phyloP scores from a whole-genome alignment of 2,797 vertebrate genomes.

The Bradypodion pumilum region DNA sequence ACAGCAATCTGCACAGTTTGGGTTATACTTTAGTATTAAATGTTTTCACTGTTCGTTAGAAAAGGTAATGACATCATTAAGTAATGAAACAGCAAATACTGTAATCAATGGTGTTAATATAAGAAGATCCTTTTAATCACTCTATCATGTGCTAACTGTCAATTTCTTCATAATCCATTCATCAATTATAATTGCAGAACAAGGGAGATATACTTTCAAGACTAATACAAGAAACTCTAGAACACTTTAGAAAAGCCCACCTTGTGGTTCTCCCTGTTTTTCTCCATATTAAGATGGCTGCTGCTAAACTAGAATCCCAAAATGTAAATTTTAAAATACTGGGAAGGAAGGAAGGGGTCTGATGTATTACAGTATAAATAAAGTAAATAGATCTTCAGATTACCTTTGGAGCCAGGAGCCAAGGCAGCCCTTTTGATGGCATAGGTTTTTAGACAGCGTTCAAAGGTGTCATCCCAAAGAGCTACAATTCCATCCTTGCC shows the following conservation, averaged over 20 bases:
- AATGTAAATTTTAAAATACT: constrained; percentile 23
- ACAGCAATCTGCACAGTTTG: neutral
- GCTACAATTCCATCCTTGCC: constrained; percentile 97
- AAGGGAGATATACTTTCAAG: neutral
- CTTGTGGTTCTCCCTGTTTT: neutral
- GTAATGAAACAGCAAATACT: neutral
- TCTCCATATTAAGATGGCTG: neutral
- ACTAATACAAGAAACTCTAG: neutral
- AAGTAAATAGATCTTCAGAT: constrained; percentile 25
- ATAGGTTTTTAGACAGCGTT: constrained; percentile 98
- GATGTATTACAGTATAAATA: constrained; percentile 12
- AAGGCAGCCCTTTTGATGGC: constrained; percentile 96
- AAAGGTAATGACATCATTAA: neutral
- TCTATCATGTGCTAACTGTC: neutral
- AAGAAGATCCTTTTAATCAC: neutral
- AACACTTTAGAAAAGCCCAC: neutral
- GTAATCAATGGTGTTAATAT: neutral
- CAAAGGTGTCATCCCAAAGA: constrained; percentile 97
- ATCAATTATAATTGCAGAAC: neutral
- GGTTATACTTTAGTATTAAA: neutral
- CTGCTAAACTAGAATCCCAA: neutral
- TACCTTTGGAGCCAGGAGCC: constrained; percentile 98
- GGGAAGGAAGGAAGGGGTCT: neutral
- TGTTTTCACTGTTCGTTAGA: neutral
- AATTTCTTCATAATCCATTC: neutral